These are phyloP conservation scores for Spea hammondii DNA, from an alignment of 2,797 vertebrate genomes.

Conservation along the genomic window DNA sequence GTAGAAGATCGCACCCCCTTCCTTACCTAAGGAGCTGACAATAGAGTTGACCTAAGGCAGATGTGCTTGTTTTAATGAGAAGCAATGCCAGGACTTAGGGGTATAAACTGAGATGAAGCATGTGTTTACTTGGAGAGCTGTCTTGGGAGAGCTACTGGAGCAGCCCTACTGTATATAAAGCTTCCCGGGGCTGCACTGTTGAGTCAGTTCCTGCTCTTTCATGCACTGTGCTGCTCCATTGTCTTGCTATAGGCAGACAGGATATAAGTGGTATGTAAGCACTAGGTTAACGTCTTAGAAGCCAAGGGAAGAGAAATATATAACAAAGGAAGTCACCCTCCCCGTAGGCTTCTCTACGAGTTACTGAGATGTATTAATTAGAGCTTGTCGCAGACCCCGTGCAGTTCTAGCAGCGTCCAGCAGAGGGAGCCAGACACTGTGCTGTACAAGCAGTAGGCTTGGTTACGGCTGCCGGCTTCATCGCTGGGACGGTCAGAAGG, in stretches of 20 bases:
- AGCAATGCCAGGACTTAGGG: constrained; percentile 30
- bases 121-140: constrained; percentile 52
- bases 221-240: neutral
- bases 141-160: constrained; percentile 32
- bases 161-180: constrained; percentile 53
- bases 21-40: constrained; percentile 29
- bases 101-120: constrained; percentile 15
- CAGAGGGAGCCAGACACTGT: constrained; percentile 89
- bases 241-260: constrained; percentile 16
- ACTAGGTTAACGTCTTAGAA: neutral
- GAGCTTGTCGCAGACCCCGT: constrained; percentile 47
- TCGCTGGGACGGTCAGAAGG: constrained; percentile 66
- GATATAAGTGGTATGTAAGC: constrained; percentile 33
- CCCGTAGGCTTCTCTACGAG: constrained; percentile 30
- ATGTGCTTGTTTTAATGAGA: constrained; percentile 44
- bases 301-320: constrained; percentile 3
- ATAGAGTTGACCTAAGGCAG: constrained; percentile 8
- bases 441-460: constrained; percentile 63
- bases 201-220: constrained; percentile 36
- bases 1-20: constrained; percentile 9
- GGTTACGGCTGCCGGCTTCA: constrained; percentile 68
- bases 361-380: constrained; percentile 37
- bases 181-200: neutral
- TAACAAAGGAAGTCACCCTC: constrained; percentile 29
- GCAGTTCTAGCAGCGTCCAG: constrained; percentile 68